A percentile compares a stretch with the other conserved stretches of the same genome.
Conservation (phyloP, 1,140 invertebrate genomes). For the Dendrolimus punctatus region DNA sequence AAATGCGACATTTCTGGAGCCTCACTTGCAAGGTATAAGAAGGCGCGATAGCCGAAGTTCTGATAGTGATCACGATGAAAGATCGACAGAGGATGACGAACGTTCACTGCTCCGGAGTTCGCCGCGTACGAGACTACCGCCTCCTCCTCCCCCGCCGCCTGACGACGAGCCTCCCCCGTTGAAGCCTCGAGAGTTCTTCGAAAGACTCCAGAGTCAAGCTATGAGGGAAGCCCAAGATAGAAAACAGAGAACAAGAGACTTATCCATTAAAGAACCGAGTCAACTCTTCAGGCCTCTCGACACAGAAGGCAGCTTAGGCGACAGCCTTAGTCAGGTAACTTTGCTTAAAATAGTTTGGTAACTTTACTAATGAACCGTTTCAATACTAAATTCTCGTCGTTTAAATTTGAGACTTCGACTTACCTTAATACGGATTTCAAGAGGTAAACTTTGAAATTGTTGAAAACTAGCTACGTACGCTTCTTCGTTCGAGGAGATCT, state of each 20-base stretch:
- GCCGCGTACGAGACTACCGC: slow-evolving; percentile 45
- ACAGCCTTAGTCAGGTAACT: slow-evolving; percentile 61
- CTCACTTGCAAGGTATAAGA: slow-evolving; percentile 65
- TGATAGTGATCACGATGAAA: slow-evolving; percentile 64
- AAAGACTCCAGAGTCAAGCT: slow-evolving; percentile 56
- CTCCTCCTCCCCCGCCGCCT: slow-evolving; percentile 54
- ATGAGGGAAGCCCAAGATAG: slow-evolving; percentile 53
- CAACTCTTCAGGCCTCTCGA: slow-evolving; percentile 47
- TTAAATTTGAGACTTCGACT: too few species aligned
- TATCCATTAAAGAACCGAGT: slow-evolving; percentile 32
- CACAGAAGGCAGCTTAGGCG: slow-evolving; percentile 51
- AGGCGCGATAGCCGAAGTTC: slow-evolving; percentile 59
- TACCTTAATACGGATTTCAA: too few species aligned
- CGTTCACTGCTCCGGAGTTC: slow-evolving; percentile 56
- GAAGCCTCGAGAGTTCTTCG: slow-evolving; percentile 59
- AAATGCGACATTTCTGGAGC: slow-evolving; percentile 69
- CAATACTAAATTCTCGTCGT: neutral
- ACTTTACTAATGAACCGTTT: neutral
- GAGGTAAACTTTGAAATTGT: too few species aligned
- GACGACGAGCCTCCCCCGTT: slow-evolving; percentile 59
- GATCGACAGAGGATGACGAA: slow-evolving; percentile 70
- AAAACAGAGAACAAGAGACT: slow-evolving; percentile 36
- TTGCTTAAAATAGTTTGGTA: neutral
- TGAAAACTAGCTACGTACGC: too few species aligned
- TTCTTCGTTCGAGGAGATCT: too few species aligned